phyloP scores from a whole-genome alignment of 2,113 vertebrate genomes.

The Brienomyrus longianalis region DNA sequence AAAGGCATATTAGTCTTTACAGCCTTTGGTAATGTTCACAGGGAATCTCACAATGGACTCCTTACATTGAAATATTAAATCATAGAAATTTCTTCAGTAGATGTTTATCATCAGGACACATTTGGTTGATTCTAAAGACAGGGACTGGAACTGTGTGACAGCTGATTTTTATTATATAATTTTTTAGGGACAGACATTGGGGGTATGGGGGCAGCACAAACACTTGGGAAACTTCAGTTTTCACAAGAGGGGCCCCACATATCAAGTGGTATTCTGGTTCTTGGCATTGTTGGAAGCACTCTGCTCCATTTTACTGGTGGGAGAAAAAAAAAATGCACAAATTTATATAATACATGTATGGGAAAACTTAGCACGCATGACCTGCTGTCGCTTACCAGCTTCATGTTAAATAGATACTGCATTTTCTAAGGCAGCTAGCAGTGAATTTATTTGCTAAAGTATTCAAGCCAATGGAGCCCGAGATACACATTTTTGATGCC shows the following conservation, averaged over 20 bases:
- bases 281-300: not conserved
- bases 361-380: not conserved
- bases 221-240: not conserved
- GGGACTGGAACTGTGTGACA: not conserved
- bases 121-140: not conserved
- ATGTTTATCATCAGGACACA: not conserved
- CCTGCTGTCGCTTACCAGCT: not conserved
- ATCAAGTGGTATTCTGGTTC: not conserved
- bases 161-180: not conserved
- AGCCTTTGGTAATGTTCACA: not conserved
- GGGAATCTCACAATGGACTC: not conserved
- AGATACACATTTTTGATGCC: not conserved
- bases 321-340: not conserved
- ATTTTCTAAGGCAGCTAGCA: not conserved
- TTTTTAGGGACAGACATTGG: not conserved
- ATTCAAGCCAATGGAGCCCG: not conserved
- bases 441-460: not conserved
- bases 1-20: not conserved
- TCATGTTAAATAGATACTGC: not conserved
- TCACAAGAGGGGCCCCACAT: not conserved
- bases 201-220: not conserved
- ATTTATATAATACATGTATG: not conserved
- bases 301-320: not conserved
- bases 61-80: not conserved
- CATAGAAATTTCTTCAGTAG: not conserved